Conservation (phyloP, 30 jellyfish, hydroid and myxozoan species). For the Haliclystus octoradiatus region DNA sequence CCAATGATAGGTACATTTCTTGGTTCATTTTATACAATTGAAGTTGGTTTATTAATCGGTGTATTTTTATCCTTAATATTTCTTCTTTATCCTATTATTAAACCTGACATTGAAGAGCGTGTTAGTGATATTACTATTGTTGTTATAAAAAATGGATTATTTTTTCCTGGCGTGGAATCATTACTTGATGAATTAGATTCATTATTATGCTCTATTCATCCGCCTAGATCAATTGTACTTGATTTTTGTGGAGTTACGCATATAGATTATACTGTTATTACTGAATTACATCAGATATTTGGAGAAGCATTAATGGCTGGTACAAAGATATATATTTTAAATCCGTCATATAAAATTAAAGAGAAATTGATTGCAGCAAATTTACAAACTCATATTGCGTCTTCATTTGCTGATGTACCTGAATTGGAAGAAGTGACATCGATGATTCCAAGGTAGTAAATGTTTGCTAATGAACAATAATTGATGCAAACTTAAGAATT, state of each 20-base stretch:
- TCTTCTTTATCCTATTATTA: conserved; percentile 30
- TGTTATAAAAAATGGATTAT: conserved; percentile 37
- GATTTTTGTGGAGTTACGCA: conserved; percentile 52
- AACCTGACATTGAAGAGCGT: conserved; percentile 38
- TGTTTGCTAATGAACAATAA: too few species aligned
- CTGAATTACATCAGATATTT: conserved; percentile 29
- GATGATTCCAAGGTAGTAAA: too few species aligned
- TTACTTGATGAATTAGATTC: conserved; percentile 23
- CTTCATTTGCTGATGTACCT: too few species aligned
- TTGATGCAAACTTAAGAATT: too few species aligned
- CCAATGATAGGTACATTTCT: conserved; percentile 41
- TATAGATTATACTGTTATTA: conserved; percentile 50
- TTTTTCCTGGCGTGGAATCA: conserved; percentile 51
- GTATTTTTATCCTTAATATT: conserved; percentile 26
- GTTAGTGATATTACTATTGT: conserved; percentile 30
- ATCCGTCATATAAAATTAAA: too few species aligned
- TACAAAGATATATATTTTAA: too few species aligned
- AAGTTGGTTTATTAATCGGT: conserved; percentile 53
- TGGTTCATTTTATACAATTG: conserved; percentile 50
- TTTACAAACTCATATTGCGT: too few species aligned
- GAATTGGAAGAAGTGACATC: too few species aligned
- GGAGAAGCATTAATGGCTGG: too few species aligned
- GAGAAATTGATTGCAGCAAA: too few species aligned
- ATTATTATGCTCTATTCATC: conserved; percentile 14
- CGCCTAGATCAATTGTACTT: conserved; percentile 41